These are phyloP conservation scores for Carterocephalus palaemon DNA, from an alignment of 2,888 invertebrate species.

Conservation along the genomic window DNA sequence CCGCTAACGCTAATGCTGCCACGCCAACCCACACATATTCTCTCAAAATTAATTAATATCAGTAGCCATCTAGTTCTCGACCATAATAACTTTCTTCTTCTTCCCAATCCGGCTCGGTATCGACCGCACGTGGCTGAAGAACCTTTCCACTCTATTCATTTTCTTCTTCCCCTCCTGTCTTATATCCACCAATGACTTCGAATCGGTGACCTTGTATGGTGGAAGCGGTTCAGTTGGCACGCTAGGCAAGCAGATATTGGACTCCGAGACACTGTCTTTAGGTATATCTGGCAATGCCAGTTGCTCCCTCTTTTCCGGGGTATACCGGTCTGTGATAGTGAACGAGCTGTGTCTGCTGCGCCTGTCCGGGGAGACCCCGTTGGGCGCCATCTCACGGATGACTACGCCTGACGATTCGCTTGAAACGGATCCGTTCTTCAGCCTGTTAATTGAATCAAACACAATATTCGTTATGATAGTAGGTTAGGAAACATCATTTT, in stretches of 20 bases:
- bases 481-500: neutral
- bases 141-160: constrained; percentile 3
- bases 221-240: neutral
- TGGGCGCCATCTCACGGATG: constrained; percentile 38
- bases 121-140: constrained; percentile 6
- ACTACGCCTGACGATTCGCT: constrained; percentile 36
- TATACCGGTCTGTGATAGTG: constrained; percentile 24
- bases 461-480: constrained; percentile 5
- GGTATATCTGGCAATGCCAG: constrained; percentile 34
- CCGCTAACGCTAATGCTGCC: too few species aligned
- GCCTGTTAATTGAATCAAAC: neutral
- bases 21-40: too few species aligned
- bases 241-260: constrained; percentile 16
- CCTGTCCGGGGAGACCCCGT: constrained; percentile 35
- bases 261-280: constrained; percentile 34
- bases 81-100: constrained; percentile 14
- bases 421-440: neutral
- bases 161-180: neutral
- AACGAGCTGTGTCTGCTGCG: constrained; percentile 42
- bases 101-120: constrained; percentile 6
- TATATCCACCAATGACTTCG: neutral
- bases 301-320: constrained; percentile 31
- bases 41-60: too few species aligned
- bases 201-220: neutral
- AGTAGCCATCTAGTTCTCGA: constrained; percentile 7